Evolutionary conservation across 2,113 vertebrate genomes (phyloP).

Genomic region (Ailuropoda melanoleuca): DNA sequence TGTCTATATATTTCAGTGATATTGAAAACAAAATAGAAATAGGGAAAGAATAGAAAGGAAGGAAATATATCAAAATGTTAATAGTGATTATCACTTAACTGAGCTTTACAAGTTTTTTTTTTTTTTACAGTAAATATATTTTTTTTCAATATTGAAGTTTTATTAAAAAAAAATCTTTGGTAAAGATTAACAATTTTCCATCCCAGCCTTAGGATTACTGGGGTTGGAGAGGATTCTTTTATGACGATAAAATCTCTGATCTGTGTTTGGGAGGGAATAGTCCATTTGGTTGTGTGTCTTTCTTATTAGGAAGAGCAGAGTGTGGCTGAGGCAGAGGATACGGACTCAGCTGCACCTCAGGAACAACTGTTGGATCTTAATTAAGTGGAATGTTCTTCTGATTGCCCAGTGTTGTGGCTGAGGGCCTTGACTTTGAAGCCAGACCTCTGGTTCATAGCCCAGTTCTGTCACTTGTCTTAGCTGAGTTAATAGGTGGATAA

Average conservation of each 20-base stretch:
- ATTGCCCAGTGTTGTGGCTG: background rate
- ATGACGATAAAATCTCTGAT: background rate
- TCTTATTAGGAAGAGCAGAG: background rate
- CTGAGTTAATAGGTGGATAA: background rate
- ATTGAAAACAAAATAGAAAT: conserved; percentile 25
- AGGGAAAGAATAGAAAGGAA: background rate
- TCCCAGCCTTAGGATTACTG: background rate
- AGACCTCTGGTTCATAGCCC: background rate
- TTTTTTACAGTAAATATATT: background rate
- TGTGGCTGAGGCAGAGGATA: background rate
- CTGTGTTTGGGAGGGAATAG: background rate
- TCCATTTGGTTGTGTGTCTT: background rate
- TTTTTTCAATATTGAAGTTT: background rate
- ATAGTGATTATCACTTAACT: background rate
- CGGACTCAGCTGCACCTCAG: background rate
- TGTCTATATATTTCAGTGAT: background rate
- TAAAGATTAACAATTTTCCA: background rate
- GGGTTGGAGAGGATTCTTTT: background rate
- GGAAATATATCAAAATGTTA: background rate
- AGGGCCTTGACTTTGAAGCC: background rate
- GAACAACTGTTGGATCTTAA: background rate
- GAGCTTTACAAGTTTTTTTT: background rate
- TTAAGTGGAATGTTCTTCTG: background rate
- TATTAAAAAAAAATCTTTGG: background rate
- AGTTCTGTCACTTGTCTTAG: background rate